Evolutionary conservation across 2,797 vertebrate genomes (phyloP).

Genomic region (Sebastes miniatus): DNA sequence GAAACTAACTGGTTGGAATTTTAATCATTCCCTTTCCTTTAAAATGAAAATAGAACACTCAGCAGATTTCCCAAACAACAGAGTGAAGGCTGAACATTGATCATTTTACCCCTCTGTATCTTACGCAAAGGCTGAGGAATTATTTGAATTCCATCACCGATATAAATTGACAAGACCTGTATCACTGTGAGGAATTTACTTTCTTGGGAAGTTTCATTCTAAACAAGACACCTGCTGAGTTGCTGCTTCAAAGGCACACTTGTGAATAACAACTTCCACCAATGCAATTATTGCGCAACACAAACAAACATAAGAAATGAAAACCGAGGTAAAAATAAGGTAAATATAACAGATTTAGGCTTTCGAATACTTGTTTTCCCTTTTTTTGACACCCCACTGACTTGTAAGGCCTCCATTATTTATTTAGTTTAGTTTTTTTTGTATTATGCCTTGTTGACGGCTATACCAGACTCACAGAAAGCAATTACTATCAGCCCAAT

Average conservation of each 20-base stretch:
- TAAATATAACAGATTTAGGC: not conserved
- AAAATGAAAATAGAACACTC: constrained; percentile 20
- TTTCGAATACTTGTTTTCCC: not conserved
- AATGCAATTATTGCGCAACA: not conserved
- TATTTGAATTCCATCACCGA: constrained; percentile 17
- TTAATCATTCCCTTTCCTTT: constrained; percentile 38
- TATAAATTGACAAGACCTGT: constrained; percentile 3
- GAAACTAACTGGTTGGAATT: constrained; percentile 39
- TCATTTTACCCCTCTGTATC: not conserved
- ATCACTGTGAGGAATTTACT: not conserved
- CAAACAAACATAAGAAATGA: not conserved
- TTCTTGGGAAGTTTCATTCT: not conserved
- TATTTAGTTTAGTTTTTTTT: not conserved
- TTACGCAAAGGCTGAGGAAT: constrained; percentile 3
- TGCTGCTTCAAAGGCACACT: not conserved
- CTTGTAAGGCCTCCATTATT: not conserved
- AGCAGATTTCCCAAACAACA: constrained; percentile 13
- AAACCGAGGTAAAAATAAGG: not conserved
- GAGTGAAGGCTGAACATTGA: constrained; percentile 4
- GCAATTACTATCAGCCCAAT: constrained; percentile 10
- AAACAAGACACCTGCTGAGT: not conserved
- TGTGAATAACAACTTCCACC: not conserved
- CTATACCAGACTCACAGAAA: constrained; percentile 6
- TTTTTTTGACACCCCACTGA: not conserved
- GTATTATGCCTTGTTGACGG: constrained; percentile 2